Conservation (phyloP, 92 coral and sea anemone genomes). For the Anthopleura xanthogrammica region DNA sequence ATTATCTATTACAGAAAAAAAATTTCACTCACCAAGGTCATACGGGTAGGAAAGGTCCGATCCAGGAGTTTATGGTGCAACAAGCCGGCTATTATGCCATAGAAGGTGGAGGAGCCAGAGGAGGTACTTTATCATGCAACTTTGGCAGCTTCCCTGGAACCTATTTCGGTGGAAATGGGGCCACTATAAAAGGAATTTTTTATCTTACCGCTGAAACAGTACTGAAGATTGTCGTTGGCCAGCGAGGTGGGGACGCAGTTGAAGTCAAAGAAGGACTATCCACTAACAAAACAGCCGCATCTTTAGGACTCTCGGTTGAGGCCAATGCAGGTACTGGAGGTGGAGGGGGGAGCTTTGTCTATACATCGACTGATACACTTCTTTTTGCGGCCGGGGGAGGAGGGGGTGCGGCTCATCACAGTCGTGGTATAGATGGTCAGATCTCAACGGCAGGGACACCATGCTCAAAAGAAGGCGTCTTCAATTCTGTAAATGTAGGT, state of each 20-base stretch:
- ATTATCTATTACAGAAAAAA: background rate
- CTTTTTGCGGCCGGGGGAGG: conserved; percentile 72
- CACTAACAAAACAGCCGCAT: conserved; percentile 44
- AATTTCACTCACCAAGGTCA: conserved; percentile 27
- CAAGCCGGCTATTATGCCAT: conserved; percentile 30
- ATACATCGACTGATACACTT: conserved; percentile 33
- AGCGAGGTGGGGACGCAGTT: conserved; percentile 65
- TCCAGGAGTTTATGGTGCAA: conserved; percentile 30
- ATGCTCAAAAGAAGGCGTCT: conserved; percentile 28
- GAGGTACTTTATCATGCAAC: conserved; percentile 53
- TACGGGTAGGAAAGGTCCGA: conserved; percentile 29
- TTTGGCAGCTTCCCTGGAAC: conserved; percentile 53
- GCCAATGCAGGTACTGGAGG: conserved; percentile 80
- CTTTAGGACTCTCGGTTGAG: conserved; percentile 54
- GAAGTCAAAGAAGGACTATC: conserved; percentile 45
- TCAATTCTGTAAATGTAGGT: conserved; percentile 18
- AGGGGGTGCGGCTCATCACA: conserved; percentile 67
- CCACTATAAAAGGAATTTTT: conserved; percentile 38
- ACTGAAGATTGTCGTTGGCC: conserved; percentile 58
- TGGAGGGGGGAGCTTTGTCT: conserved; percentile 77
- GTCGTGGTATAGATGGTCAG: conserved; percentile 59
- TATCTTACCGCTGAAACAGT: conserved; percentile 28
- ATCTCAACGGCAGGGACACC: conserved; percentile 35
- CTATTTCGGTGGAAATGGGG: conserved; percentile 66
- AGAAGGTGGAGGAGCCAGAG: conserved; percentile 52